phyloP scores from a whole-genome alignment of 2,797 vertebrate species.

The Sebastes trivittatus region DNA sequence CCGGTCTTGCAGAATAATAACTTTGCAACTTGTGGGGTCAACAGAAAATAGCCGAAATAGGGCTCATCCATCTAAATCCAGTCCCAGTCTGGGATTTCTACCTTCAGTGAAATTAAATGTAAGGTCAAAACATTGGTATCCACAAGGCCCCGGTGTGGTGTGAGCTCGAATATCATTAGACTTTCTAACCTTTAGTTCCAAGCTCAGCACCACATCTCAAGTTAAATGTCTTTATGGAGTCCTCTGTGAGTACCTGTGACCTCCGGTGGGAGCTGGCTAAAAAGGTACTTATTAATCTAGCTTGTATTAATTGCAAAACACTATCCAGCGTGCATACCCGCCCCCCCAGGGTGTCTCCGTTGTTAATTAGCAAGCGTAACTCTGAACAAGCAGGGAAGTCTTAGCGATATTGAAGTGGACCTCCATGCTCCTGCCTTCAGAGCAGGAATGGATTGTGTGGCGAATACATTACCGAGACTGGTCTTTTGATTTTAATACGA shows the following conservation, averaged over 20 bases:
- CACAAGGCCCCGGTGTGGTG: conserved; percentile 10
- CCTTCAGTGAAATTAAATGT: conserved; percentile 46
- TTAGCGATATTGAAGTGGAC: conserved; percentile 40
- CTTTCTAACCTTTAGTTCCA: conserved; percentile 15
- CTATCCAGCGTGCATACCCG: conserved; percentile 17
- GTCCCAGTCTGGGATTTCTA: conserved; percentile 31
- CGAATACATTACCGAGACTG: conserved; percentile 43
- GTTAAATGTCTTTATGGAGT: conserved; percentile 44
- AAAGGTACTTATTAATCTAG: conserved; percentile 66
- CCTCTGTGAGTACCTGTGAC: conserved; percentile 43
- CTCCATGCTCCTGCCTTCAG: conserved; percentile 28
- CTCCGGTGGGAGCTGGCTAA: conserved; percentile 47
- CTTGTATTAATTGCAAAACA: conserved; percentile 76
- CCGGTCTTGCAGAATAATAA: conserved; percentile 32
- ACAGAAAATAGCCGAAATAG: neutral
- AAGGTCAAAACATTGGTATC: conserved; percentile 31
- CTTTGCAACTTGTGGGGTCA: conserved; percentile 30
- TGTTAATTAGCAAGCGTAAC: conserved; percentile 71
- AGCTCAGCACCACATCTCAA: conserved; percentile 10
- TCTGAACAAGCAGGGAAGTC: conserved; percentile 47
- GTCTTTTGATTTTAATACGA: conserved; percentile 49
- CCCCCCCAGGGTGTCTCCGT: conserved; percentile 26
- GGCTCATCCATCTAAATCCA: conserved; percentile 57
- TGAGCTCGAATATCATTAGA: conserved; percentile 51
- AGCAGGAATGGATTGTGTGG: conserved; percentile 21